Conservation (phyloP, 1,140 invertebrate genomes). For the Delia radicum region DNA sequence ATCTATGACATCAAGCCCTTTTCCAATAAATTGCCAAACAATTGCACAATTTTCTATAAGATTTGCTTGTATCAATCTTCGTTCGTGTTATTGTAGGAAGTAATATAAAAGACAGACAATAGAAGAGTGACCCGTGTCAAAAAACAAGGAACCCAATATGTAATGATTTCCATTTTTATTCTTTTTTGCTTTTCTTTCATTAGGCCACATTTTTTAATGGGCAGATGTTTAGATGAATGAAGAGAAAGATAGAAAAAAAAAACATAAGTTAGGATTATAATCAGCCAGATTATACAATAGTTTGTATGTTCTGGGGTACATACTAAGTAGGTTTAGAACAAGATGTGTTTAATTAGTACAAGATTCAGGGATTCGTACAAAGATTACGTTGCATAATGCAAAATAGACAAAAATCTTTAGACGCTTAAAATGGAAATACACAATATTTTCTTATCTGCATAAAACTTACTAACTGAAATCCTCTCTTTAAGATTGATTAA, state of each 20-base stretch:
- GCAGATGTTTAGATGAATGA: neutral
- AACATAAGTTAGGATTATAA: neutral
- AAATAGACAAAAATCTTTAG: too few relatives aligned
- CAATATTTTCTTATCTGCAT: too few relatives aligned
- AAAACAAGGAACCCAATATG: neutral
- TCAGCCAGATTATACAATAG: neutral
- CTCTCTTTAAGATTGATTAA: too few relatives aligned
- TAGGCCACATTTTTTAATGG: neutral
- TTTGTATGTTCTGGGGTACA: too few relatives aligned
- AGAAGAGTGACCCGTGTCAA: neutral
- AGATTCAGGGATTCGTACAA: too few relatives aligned
- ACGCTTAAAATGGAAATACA: too few relatives aligned
- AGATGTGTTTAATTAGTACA: too few relatives aligned
- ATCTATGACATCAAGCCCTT: constrained; percentile 33
- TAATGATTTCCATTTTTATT: neutral
- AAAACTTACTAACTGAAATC: too few relatives aligned
- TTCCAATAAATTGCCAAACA: constrained; percentile 53
- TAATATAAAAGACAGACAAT: neutral
- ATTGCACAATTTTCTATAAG: constrained; percentile 54
- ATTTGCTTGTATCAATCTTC: constrained; percentile 34
- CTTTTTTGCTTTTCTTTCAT: neutral
- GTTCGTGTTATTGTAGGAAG: neutral
- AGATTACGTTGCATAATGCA: too few relatives aligned
- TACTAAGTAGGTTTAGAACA: too few relatives aligned
- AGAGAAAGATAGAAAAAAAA: neutral